Conservation (phyloP, 2,113 vertebrate genomes). For the Calidris pygmaea region DNA sequence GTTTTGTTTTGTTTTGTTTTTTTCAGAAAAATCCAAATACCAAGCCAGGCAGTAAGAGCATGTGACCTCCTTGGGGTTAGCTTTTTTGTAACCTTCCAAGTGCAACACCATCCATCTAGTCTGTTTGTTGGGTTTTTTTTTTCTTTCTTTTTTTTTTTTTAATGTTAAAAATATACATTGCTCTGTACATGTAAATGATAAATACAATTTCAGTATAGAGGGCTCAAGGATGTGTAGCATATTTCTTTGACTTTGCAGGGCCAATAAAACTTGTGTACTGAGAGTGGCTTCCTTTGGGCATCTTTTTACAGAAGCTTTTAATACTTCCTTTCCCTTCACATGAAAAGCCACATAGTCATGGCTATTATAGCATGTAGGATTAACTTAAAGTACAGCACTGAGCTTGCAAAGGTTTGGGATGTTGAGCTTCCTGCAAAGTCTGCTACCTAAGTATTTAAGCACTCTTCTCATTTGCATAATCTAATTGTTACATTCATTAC, state of each 20-base stretch:
- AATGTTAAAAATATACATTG: background rate
- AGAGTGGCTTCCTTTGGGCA: background rate
- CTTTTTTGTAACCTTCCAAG: background rate
- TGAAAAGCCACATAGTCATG: background rate
- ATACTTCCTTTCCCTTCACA: background rate
- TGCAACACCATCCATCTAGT: background rate
- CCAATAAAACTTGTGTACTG: background rate
- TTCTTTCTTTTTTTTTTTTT: background rate
- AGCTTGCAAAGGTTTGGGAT: background rate
- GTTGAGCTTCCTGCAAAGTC: background rate
- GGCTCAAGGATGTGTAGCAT: background rate
- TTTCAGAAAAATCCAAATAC: background rate
- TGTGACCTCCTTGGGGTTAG: background rate
- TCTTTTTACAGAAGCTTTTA: background rate
- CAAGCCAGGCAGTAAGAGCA: background rate
- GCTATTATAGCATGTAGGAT: background rate
- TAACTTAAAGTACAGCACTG: background rate
- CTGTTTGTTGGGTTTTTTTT: background rate
- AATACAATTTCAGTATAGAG: background rate
- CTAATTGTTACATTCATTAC: conserved; percentile 14
- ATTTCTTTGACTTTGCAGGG: background rate
- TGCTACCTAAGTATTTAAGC: conserved; percentile 9
- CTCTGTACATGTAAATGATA: background rate
- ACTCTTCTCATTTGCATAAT: background rate
- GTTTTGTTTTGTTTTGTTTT: background rate